phyloP scores from a whole-genome alignment of 2,797 vertebrate genomes.

The Thaleichthys pacificus region DNA sequence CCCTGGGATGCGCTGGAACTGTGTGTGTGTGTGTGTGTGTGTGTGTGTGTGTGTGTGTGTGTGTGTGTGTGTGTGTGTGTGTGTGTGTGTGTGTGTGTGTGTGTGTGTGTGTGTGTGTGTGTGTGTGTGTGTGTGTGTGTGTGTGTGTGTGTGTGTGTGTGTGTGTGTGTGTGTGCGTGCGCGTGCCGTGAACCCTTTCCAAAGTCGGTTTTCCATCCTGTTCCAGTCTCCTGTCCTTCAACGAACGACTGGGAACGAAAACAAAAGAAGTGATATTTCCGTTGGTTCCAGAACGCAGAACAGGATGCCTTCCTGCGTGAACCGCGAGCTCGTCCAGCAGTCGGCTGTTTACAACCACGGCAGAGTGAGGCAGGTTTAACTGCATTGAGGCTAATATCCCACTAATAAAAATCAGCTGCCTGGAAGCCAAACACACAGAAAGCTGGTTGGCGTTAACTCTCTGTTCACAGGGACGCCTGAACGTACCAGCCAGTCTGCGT shows the following conservation, averaged over 20 bases:
- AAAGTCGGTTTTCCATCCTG: not conserved
- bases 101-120: too few species aligned
- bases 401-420: conserved; percentile 72
- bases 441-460: conserved; percentile 47
- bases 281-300: not conserved
- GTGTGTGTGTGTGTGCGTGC: not conserved
- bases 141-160: too few species aligned
- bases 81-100: not conserved
- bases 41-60: not conserved
- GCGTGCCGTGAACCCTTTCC: not conserved
- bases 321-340: too few species aligned
- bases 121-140: not conserved
- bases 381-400: conserved; percentile 67
- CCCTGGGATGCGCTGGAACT: too few species aligned
- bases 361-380: conserved; percentile 59
- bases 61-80: too few species aligned
- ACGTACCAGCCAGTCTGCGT: conserved; percentile 24
- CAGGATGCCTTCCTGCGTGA: not conserved
- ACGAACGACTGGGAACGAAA: too few species aligned
- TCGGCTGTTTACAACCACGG: not conserved
- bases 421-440: conserved; percentile 52
- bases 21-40: too few species aligned
- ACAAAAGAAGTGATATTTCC: too few species aligned
- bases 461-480: conserved; percentile 40
- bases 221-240: not conserved